These are phyloP conservation scores for Pseudorhiza aurosa DNA, from an alignment of 30 jellyfish, hydroid and myxozoan species.

Conservation along the genomic window DNA sequence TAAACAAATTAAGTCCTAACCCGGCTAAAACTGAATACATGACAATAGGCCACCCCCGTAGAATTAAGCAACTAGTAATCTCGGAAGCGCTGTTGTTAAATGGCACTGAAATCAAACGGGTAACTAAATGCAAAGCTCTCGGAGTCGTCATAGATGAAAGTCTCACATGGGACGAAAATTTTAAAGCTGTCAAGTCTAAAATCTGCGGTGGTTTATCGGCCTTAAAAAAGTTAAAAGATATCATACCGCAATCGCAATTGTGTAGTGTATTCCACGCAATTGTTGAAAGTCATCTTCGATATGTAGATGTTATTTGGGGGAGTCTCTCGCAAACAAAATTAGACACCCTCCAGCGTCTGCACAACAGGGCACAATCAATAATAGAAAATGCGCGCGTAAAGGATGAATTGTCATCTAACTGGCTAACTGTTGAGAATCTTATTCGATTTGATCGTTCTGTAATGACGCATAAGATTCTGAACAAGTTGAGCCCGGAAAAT, in stretches of 20 bases:
- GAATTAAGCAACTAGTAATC: neutral
- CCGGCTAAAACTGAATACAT: neutral
- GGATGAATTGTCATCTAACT: neutral
- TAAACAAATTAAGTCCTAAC: conserved; percentile 13
- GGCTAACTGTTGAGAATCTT: neutral
- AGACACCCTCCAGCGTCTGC: conserved; percentile 2
- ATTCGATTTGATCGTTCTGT: neutral
- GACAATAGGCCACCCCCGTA: conserved; percentile 12
- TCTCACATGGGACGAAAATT: neutral
- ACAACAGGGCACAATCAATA: neutral
- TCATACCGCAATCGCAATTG: neutral
- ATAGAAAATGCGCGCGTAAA: conserved; percentile 2
- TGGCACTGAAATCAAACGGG: no score
- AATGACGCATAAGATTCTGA: neutral
- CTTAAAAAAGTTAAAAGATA: neutral
- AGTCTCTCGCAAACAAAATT: neutral
- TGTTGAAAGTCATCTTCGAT: neutral
- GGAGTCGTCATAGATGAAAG: neutral
- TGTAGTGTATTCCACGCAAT: neutral
- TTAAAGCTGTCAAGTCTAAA: neutral
- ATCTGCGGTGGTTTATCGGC: neutral
- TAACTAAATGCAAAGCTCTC: neutral
- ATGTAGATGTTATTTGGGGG: neutral
- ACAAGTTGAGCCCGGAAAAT: neutral
- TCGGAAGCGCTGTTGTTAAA: no score